phyloP scores from a whole-genome alignment of 2,797 vertebrate species.

The Mormyrops attenuatus region DNA sequence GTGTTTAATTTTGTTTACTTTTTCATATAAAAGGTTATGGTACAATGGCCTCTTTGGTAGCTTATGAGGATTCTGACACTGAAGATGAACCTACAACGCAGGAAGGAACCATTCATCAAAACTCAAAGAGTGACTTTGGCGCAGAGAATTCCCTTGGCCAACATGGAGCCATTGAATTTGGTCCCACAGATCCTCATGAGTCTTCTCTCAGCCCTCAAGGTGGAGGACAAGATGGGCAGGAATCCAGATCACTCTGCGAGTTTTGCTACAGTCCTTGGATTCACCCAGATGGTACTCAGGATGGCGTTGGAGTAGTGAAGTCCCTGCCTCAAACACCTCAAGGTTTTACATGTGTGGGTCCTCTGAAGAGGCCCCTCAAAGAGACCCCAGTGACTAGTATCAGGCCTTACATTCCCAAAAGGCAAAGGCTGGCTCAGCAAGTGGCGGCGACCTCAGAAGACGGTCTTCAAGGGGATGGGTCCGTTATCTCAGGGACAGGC shows the following conservation, averaged over 20 bases:
- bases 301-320: background rate
- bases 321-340: background rate
- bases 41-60: conserved; percentile 78
- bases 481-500: conserved; percentile 18
- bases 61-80: conserved; percentile 85
- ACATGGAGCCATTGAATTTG: conserved; percentile 13
- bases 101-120: conserved; percentile 10
- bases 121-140: conserved; percentile 16
- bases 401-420: conserved; percentile 81
- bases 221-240: conserved; percentile 10
- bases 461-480: conserved; percentile 20
- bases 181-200: background rate
- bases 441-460: background rate
- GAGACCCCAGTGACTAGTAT: conserved; percentile 45
- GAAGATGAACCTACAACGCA: conserved; percentile 57
- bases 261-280: background rate
- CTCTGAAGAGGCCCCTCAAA: conserved; percentile 53
- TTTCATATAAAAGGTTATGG: background rate
- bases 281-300: conserved; percentile 7
- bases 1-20: background rate
- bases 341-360: conserved; percentile 17
- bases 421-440: conserved; percentile 56
- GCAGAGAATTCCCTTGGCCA: conserved; percentile 9
- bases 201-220: background rate
- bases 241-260: conserved; percentile 18